A percentile compares a stretch with the other conserved stretches of the same genome.
phyloP scores from a whole-genome alignment of 2,888 invertebrate species.

The Minunthozetes semirufus region DNA sequence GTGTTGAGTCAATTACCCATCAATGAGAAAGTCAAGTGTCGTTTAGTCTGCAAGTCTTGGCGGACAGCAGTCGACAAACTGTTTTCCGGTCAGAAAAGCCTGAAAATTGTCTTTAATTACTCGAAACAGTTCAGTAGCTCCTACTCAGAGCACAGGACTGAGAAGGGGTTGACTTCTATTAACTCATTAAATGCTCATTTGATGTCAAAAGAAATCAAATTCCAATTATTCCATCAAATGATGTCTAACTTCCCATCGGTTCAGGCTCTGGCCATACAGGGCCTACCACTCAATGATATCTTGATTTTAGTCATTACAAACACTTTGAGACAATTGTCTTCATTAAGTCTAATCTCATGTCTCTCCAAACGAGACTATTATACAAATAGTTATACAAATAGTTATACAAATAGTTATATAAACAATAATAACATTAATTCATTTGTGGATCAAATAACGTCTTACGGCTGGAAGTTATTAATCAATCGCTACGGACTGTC shows the following conservation, averaged over 20 bases:
- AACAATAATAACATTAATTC: not conserved
- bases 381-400: not conserved
- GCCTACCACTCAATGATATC: not conserved
- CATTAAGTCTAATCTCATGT: not conserved
- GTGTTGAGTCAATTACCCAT: slow-evolving; percentile 18
- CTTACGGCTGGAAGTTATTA: not conserved
- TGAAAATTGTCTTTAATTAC: not conserved
- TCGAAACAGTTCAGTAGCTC: not conserved
- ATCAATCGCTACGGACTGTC: not conserved
- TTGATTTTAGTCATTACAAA: not conserved
- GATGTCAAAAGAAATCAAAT: not conserved
- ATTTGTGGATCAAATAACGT: not conserved
- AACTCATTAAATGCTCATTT: not conserved
- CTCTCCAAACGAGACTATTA: not conserved
- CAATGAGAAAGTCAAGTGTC: slow-evolving; percentile 23
- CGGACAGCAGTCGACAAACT: slow-evolving; percentile 1
- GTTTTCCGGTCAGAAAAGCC: not conserved
- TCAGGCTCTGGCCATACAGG: not conserved
- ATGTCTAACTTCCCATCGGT: not conserved
- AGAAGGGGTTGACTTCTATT: not conserved
- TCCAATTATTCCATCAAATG: slow-evolving; percentile 11
- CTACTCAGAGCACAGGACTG: not conserved
- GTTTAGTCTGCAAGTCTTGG: slow-evolving; percentile 16
- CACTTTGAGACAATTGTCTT: not conserved
- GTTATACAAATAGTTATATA: not conserved